Conservation (phyloP, 2,888 invertebrate species). For the Embidobia sp. region DNA sequence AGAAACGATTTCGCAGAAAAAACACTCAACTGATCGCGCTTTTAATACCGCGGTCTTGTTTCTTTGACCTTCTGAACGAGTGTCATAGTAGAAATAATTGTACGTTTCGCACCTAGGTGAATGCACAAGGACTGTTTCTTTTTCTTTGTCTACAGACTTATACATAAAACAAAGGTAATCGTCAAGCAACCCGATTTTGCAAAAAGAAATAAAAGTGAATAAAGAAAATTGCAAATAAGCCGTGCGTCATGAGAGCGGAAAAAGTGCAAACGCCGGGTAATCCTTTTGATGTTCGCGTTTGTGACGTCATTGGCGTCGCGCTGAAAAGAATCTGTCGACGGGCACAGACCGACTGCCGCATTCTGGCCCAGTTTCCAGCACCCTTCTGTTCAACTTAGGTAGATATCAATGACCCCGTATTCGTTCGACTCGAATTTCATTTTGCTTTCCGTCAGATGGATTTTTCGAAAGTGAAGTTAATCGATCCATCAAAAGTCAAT, state of each 20-base stretch:
- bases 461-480: slow-evolving; percentile 7
- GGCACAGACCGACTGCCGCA: slow-evolving; percentile 51
- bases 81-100: too few species aligned
- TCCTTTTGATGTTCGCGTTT: slow-evolving; percentile 58
- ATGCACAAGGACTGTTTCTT: too few species aligned
- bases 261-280: slow-evolving; percentile 49
- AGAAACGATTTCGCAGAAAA: too few species aligned
- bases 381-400: slow-evolving; percentile 59
- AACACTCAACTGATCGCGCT: too few species aligned
- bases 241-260: slow-evolving; percentile 42
- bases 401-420: slow-evolving; percentile 65
- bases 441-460: slow-evolving; percentile 18
- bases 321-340: slow-evolving; percentile 60
- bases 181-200: slow-evolving; percentile 20
- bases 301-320: slow-evolving; percentile 52
- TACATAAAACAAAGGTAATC: slow-evolving; percentile 46
- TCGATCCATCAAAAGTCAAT: neutral
- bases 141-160: slow-evolving; percentile 8
- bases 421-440: slow-evolving; percentile 36
- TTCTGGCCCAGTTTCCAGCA: slow-evolving; percentile 64
- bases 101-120: too few species aligned
- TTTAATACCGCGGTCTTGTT: too few species aligned
- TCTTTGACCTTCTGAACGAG: too few species aligned
- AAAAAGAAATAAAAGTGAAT: slow-evolving; percentile 46
- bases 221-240: slow-evolving; percentile 55